phyloP scores from a whole-genome alignment of 2,113 vertebrate species.

The Petaurus breviceps region DNA sequence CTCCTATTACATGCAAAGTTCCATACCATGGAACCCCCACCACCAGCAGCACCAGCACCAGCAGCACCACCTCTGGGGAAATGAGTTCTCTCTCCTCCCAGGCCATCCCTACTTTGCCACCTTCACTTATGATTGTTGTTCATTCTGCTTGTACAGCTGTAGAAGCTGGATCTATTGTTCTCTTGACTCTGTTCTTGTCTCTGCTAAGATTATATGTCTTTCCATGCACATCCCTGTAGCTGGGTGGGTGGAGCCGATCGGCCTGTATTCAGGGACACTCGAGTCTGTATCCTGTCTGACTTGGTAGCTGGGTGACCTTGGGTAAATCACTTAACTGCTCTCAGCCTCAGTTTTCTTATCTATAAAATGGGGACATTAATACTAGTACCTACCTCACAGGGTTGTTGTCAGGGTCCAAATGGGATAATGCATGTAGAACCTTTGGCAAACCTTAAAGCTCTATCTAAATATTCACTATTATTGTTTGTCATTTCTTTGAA shows the following conservation, averaged over 20 bases:
- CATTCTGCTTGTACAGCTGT: background rate
- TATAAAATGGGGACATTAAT: background rate
- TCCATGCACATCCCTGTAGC: background rate
- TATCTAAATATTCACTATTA: background rate
- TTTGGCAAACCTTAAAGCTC: background rate
- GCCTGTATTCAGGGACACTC: background rate
- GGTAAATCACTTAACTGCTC: background rate
- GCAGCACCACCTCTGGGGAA: background rate
- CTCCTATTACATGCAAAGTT: too few species aligned
- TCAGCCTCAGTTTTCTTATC: background rate
- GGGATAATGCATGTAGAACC: background rate
- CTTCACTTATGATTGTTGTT: background rate
- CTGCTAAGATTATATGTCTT: background rate
- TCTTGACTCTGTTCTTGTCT: too few species aligned
- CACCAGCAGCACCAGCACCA: too few species aligned
- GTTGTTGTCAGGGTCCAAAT: background rate
- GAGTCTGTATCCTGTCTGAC: background rate
- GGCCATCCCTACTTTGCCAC: background rate
- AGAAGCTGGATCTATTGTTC: background rate
- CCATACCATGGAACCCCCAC: too few species aligned
- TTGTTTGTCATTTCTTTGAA: background rate
- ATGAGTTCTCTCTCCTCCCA: background rate
- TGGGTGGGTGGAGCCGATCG: background rate
- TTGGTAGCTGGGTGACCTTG: background rate
- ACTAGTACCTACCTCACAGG: background rate